Base-by-base conservation (phyloP, 2,888 invertebrate genomes). In the Euclidia mi region DNA sequence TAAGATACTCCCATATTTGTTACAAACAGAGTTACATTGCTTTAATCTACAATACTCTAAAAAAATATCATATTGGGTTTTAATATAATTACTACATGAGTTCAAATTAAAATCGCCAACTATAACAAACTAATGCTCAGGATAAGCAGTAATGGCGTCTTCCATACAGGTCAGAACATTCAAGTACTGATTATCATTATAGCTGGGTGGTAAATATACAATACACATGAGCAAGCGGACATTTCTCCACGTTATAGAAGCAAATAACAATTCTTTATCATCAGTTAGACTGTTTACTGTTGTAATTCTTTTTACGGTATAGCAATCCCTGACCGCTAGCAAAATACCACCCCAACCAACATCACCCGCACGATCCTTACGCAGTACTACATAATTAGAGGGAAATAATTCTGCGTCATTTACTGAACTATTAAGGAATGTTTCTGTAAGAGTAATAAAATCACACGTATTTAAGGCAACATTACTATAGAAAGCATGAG, bases 201-300 rank as follows among this genome's bases (percentile, higher is more conserved):
- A 52, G 6, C n/a, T 51, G 2, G 44, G 51, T 3, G 51, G 51
- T 12, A 45, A 32, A 7, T 50, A 50, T 6, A 43, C 50, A 11
- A 31, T 43, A 38, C 44, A 38, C 2, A 44, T 10, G 12, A 42
- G 6, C 17, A 47, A 18, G 15, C 35, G 41, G 18, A 53, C 35
- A 53, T 47, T 53, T 53, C 12, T 53, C 9, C 28, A 42, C 7
- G 42, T 37, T 3, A 53, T 29, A 4, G 17, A 18, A 37, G 42
- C 47, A 42, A 53, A 53, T 2, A 53, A 6, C 7, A 53, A n/a
- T 53, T 53, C 53, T 11, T 53, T 53, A 6, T 53, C 53, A n/a
- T 53, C 42, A 2, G 53, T 37, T 1, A 53, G n/a, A 1, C 7
- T 28, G 41, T 42, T 42, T 1, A 53, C 3, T n/a, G 46, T n/a